Conservation (phyloP, 1,140 invertebrate species). For the Limonius californicus region DNA sequence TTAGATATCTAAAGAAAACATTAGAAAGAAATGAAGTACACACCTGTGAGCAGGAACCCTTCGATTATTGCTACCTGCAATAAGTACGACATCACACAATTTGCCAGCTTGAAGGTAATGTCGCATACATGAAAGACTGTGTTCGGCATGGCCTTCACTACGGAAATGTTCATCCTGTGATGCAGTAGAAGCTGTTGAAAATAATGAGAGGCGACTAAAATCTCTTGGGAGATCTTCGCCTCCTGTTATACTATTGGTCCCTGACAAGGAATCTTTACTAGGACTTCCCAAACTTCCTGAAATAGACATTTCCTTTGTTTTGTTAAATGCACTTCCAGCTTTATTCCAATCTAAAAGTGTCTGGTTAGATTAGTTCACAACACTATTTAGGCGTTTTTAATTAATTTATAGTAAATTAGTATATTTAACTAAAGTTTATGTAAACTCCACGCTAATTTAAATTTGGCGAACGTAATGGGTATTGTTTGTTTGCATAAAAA, state of each 20-base stretch:
- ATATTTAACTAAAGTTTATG: neutral
- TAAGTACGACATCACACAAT: slow-evolving; percentile 74
- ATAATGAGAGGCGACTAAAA: slow-evolving; percentile 54
- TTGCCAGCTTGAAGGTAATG: slow-evolving; percentile 73
- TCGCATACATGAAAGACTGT: slow-evolving; percentile 76
- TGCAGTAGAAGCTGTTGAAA: slow-evolving; percentile 45
- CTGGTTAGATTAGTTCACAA: no score
- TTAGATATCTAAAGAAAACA: neutral
- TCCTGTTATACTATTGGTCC: slow-evolving; percentile 31
- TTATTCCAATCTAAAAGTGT: no score
- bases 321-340: no score
- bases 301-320: slow-evolving; percentile 34
- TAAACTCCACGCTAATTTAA: neutral
- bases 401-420: no score
- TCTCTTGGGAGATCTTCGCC: slow-evolving; percentile 54
- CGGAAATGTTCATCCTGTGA: slow-evolving; percentile 74
- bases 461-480: no score
- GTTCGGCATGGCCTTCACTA: slow-evolving; percentile 74
- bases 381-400: no score
- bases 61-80: slow-evolving; percentile 61
- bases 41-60: slow-evolving; percentile 52
- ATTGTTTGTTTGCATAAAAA: no score
- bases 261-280: slow-evolving; percentile 38
- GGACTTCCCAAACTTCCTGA: slow-evolving; percentile 40
- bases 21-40: slow-evolving; percentile 19